Conservation (phyloP, 1,140 invertebrate species). For the Micrasema longulum region DNA sequence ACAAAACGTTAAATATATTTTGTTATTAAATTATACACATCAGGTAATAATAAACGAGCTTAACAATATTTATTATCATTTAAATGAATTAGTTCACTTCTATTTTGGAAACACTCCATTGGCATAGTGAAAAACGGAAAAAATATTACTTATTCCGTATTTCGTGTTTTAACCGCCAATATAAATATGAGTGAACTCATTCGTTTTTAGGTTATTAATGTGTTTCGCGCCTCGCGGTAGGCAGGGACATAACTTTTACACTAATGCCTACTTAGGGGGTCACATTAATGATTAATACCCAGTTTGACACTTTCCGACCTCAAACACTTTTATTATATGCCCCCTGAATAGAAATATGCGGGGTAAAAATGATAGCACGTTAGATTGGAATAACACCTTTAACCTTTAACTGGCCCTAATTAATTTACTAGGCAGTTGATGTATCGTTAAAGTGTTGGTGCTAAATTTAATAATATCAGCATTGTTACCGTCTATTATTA, state of each 20-base stretch:
- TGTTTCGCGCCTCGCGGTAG: not conserved
- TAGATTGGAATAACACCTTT: slow-evolving; percentile 5
- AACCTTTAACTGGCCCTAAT: not conserved
- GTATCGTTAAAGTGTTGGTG: too few relatives aligned
- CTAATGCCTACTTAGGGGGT: slow-evolving; percentile 10
- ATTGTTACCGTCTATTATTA: too few relatives aligned
- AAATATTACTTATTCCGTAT: not conserved
- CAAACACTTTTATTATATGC: slow-evolving; percentile 5
- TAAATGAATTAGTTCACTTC: too few relatives aligned
- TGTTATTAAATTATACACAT: too few relatives aligned
- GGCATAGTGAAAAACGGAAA: too few relatives aligned
- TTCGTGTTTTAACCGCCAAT: not conserved
- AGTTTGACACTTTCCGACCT: not conserved
- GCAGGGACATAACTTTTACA: slow-evolving; percentile 1
- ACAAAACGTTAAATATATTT: too few relatives aligned
- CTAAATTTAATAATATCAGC: too few relatives aligned
- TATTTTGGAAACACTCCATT: too few relatives aligned
- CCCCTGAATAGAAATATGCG: not conserved
- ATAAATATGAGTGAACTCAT: not conserved
- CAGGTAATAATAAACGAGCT: too few relatives aligned
- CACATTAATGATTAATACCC: slow-evolving; percentile 22
- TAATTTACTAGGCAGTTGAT: too few relatives aligned
- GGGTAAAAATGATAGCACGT: not conserved
- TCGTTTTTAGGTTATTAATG: slow-evolving; percentile 13
- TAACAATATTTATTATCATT: too few relatives aligned